phyloP scores from a whole-genome alignment of 1,140 invertebrate genomes.

The Brachionus rubens region DNA sequence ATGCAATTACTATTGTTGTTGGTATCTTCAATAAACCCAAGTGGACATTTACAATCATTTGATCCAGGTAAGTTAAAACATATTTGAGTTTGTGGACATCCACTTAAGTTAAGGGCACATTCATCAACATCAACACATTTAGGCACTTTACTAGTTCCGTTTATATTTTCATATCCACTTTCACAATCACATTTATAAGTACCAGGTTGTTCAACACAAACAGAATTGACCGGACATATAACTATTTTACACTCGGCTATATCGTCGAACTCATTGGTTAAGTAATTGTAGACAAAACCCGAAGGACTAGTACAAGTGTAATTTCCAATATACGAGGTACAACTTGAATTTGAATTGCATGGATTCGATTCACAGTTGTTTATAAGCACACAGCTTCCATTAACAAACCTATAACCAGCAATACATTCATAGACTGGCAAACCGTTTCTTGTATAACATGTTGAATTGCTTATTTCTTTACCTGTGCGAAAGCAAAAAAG shows the following conservation, averaged over 20 bases:
- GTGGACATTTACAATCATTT: neutral
- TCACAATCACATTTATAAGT: neutral
- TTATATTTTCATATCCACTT: neutral
- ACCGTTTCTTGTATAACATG: neutral
- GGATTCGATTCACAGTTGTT: neutral
- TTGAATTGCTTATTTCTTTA: too few species aligned
- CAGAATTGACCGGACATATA: neutral
- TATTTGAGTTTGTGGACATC: neutral
- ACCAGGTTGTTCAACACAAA: neutral
- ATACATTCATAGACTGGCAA: neutral
- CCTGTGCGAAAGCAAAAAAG: neutral
- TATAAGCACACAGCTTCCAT: neutral
- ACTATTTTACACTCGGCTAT: neutral
- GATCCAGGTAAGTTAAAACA: neutral
- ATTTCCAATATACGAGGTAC: neutral
- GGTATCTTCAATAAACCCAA: slow-evolving; percentile 7
- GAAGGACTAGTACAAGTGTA: neutral
- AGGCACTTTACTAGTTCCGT: neutral
- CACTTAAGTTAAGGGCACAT: neutral
- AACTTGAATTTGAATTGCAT: neutral
- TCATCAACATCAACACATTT: neutral
- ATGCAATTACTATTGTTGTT: neutral
- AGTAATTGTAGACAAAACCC: neutral
- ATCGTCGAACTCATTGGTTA: neutral
- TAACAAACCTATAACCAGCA: neutral